These are phyloP conservation scores for Rattus rattus DNA, from an alignment of 2,113 vertebrate species.

Conservation along the genomic window DNA sequence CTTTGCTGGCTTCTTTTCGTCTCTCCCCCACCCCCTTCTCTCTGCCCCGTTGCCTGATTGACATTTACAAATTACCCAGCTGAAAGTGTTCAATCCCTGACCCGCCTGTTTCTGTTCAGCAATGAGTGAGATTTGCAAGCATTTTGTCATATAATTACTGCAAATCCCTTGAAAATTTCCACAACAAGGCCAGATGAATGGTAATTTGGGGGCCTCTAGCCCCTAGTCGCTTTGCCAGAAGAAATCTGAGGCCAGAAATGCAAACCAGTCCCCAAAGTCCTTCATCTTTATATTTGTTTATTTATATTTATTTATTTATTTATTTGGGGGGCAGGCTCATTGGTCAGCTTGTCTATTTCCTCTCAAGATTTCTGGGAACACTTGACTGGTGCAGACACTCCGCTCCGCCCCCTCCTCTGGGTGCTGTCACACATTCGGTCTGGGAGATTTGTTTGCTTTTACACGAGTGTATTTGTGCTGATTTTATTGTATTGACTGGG, in stretches of 20 bases:
- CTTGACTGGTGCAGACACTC: conserved; percentile 31
- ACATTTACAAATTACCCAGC: conserved; percentile 99
- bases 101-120: conserved; percentile 97
- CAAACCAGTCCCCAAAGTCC: conserved; percentile 81
- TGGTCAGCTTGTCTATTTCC: conserved; percentile 76
- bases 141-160: conserved; percentile 99
- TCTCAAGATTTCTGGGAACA: conserved; percentile 81
- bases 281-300: conserved; percentile 54
- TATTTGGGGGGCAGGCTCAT: background rate
- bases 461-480: conserved; percentile 87
- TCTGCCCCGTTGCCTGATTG: conserved; percentile 95
- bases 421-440: conserved; percentile 86
- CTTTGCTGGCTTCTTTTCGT: conserved; percentile 45
- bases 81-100: conserved; percentile 98
- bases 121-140: conserved; percentile 96
- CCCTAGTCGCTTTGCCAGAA: conserved; percentile 81
- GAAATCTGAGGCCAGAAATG: conserved; percentile 78
- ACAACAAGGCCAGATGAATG: conserved; percentile 93
- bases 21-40: conserved; percentile 88
- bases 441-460: conserved; percentile 89
- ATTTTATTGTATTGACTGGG: conserved; percentile 89
- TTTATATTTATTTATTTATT: conserved; percentile 50
- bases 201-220: conserved; percentile 92
- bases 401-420: conserved; percentile 55
- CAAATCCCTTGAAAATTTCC: conserved; percentile 99